Percentiles rank a stretch among this genome's conserved stretches.
phyloP scores from a whole-genome alignment of 2,888 invertebrate species.

The Dryocosmus kuriphilus region DNA sequence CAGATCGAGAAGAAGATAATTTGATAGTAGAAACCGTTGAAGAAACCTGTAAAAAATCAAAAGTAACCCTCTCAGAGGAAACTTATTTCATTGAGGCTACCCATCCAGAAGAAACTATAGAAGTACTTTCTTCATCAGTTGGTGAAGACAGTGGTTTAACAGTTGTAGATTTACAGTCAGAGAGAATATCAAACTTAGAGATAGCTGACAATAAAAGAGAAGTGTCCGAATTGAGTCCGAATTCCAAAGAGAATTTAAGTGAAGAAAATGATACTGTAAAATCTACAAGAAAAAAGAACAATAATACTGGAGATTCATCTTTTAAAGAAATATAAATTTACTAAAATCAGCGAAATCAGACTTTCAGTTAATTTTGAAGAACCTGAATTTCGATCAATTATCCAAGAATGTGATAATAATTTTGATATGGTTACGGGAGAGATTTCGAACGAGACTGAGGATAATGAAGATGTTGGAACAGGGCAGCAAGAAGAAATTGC shows the following conservation, averaged over 20 bases:
- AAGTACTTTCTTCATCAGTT: background rate
- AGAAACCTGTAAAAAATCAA: background rate
- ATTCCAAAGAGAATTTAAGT: constrained; percentile 16
- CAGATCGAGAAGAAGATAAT: background rate
- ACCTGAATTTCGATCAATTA: background rate
- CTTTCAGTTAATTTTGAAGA: constrained; percentile 38
- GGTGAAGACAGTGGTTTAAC: background rate
- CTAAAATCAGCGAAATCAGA: constrained; percentile 26
- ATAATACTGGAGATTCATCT: background rate
- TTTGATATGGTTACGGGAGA: background rate
- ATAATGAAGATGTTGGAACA: background rate
- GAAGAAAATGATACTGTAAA: constrained; percentile 34
- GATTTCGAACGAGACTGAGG: constrained; percentile 39
- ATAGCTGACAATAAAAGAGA: constrained; percentile 44
- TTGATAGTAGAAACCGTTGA: background rate
- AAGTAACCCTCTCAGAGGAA: background rate
- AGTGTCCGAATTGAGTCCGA: constrained; percentile 41
- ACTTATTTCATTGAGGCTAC: background rate
- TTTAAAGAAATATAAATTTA: background rate
- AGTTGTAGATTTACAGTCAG: background rate
- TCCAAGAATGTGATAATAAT: background rate
- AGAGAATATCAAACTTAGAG: background rate
- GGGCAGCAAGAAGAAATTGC: background rate
- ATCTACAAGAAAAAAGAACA: background rate
- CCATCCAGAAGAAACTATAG: background rate